A percentile compares a stretch with the other conserved stretches of the same genome.
phyloP scores from a whole-genome alignment of 2,888 invertebrate genomes.

The Nemurella pictetii region DNA sequence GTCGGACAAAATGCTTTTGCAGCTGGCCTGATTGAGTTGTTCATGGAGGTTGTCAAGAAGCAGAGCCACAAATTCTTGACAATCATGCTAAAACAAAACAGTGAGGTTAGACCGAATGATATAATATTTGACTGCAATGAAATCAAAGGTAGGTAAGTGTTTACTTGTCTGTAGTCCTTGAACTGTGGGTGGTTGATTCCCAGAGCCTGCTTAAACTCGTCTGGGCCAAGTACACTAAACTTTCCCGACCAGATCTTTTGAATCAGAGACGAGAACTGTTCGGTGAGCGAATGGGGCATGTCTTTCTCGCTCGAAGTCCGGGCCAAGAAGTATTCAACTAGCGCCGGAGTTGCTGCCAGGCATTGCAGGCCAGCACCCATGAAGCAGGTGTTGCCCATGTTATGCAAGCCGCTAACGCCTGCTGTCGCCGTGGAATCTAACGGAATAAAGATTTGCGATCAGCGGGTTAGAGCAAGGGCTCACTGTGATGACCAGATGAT shows the following conservation, averaged over 20 bases:
- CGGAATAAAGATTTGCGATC: neutral
- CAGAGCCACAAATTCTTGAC: conserved; percentile 67
- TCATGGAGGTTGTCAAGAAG: conserved; percentile 64
- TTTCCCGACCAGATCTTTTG: conserved; percentile 63
- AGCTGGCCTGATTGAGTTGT: conserved; percentile 56
- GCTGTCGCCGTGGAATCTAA: conserved; percentile 46
- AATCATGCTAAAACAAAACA: conserved; percentile 60
- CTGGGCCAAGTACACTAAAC: conserved; percentile 57
- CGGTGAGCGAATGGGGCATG: conserved; percentile 53
- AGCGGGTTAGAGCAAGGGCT: neutral
- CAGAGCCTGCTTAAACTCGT: conserved; percentile 61
- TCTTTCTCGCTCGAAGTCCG: conserved; percentile 40
- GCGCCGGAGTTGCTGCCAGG: conserved; percentile 58
- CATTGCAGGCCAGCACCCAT: conserved; percentile 63
- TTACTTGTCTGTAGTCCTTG: conserved; percentile 64
- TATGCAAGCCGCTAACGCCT: conserved; percentile 61
- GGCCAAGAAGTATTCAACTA: conserved; percentile 58
- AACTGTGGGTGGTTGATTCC: conserved; percentile 63
- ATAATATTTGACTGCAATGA: neutral
- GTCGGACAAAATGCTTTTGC: conserved; percentile 41
- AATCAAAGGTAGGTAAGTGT: conserved; percentile 24
- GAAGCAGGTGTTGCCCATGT: conserved; percentile 62
- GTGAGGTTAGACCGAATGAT: neutral
- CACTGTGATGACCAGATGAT: too few species aligned
- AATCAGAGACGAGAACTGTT: conserved; percentile 57